phyloP scores from a whole-genome alignment of 2,888 invertebrate species.

The Sinotaia quadrata region DNA sequence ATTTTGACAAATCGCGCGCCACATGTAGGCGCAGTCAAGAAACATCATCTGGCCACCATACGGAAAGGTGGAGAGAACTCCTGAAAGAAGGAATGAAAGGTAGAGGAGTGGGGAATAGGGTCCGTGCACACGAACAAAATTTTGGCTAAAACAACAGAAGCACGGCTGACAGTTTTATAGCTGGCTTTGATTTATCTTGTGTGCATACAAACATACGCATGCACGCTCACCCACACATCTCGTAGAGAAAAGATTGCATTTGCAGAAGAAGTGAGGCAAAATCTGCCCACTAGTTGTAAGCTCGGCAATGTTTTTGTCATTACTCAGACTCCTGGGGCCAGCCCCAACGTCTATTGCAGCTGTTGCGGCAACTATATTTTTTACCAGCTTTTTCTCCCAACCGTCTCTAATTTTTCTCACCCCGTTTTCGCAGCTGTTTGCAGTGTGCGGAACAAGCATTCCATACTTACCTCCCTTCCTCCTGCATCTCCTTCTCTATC shows the following conservation, averaged over 20 bases:
- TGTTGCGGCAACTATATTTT: constrained; percentile 3
- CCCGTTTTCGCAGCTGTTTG: constrained; percentile 24
- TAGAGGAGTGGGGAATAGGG: not conserved
- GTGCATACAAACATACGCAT: constrained; percentile 11
- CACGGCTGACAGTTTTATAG: constrained; percentile 20
- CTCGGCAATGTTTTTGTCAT: constrained; percentile 16
- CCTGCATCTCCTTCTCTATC: constrained; percentile 1
- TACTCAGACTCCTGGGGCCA: constrained; percentile 9
- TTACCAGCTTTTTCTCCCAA: constrained; percentile 11
- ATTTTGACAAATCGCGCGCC: too few species aligned
- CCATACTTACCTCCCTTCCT: not conserved
- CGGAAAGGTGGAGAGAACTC: not conserved
- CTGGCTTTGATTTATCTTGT: constrained; percentile 17
- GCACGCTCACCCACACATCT: not conserved
- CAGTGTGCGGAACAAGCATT: constrained; percentile 19
- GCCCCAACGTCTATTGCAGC: constrained; percentile 9
- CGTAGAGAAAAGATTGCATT: not conserved
- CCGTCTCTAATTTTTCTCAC: constrained; percentile 18
- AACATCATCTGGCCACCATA: not conserved
- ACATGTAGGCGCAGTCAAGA: not conserved
- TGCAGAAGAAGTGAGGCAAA: not conserved
- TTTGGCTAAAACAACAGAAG: constrained; percentile 17
- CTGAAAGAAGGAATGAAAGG: not conserved
- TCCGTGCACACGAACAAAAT: not conserved
- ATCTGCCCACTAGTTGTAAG: not conserved